Conservation (phyloP, 1,140 invertebrate species). For the Panagrolaimus sp. region DNA sequence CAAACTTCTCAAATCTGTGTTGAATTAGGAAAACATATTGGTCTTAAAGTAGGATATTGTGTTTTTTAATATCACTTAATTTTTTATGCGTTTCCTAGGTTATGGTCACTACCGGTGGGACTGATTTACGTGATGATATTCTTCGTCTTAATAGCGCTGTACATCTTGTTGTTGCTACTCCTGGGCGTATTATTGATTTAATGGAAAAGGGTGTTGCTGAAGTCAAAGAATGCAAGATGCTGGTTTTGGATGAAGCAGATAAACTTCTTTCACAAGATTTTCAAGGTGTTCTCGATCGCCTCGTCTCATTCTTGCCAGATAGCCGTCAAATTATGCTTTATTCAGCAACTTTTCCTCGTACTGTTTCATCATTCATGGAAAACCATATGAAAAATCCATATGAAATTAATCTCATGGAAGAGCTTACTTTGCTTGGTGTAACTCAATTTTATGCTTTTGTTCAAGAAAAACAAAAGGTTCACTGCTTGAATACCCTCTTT, state of each 20-base stretch:
- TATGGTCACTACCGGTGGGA: constrained; percentile 98
- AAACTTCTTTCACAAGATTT: constrained; percentile 98
- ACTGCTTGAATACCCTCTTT: constrained; percentile 98
- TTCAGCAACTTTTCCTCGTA: constrained; percentile 96
- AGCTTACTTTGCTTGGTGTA: constrained; percentile 95
- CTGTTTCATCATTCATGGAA: constrained; percentile 98
- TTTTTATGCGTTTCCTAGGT: too few species aligned
- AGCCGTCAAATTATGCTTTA: constrained; percentile 95
- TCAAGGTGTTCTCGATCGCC: constrained; percentile 85
- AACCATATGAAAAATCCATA: constrained; percentile 93
- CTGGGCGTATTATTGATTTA: constrained; percentile 95
- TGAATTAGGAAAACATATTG: constrained; percentile 90
- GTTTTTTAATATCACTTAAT: too few species aligned
- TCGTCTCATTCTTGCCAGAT: constrained; percentile 71
- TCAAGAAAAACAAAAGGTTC: constrained; percentile 98
- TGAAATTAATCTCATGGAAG: constrained; percentile 99
- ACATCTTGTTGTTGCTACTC: constrained; percentile 97
- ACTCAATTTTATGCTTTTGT: constrained; percentile 99
- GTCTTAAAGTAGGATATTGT: too few species aligned
- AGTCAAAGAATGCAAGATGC: constrained; percentile 84
- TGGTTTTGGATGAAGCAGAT: constrained; percentile 97
- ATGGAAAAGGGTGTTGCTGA: constrained; percentile 95
- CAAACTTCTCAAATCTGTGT: constrained; percentile 99
- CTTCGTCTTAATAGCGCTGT: constrained; percentile 99
- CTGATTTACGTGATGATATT: constrained; percentile 96